Base-by-base conservation (phyloP, 2,113 vertebrate species). In the Noctilio leporinus region DNA sequence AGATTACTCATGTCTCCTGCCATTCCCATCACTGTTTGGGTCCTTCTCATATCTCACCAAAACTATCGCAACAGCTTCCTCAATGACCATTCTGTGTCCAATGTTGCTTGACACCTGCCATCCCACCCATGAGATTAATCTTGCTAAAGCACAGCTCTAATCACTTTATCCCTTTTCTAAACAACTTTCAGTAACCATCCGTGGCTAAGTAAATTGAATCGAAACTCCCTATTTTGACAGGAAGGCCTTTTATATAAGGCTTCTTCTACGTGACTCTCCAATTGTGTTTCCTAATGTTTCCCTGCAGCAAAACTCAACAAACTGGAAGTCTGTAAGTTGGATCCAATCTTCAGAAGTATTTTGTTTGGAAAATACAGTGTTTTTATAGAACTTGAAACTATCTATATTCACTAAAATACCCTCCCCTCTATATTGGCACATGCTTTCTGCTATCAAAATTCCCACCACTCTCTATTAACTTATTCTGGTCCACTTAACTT, bases 41-140 rank as follows among this genome's bases (percentile, higher is more conserved):
- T 73, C 91, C 62, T 90, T 76, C 89, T 88, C 93, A 78, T 96
- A 81, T 82, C 91, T 93, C 94, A 95, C 91, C 73, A 45, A 83
- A 96, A 92, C 76, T 76, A 97, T 97, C 96, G 96, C 96, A 92
- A 97, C 93, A 97, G 82, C 77, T 38, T 96, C 67, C 59, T 94
- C 91, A 73, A 0, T 49, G 85, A 78, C 94, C 33, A 1, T 38
- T 80, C 90, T 95, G 84, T 80, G 81, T 94, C 87, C 95, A 96
- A 45, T 78, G 82, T 24, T 75, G 55, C 94, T 92, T 95, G 95
- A 96, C 95, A 95, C 81, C 91, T 89, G 76, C 81, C 78, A 96
- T 96, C 97, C 96, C 94, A 95, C 96, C 94, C 97, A 94, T 43
- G 96, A 97, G 94, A 95, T 97, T 97, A 93, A 94, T 96, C 93